A percentile compares a stretch with the other conserved stretches of the same genome.
Conservation (phyloP, 92 coral and sea anemone genomes). For the Porites rus region DNA sequence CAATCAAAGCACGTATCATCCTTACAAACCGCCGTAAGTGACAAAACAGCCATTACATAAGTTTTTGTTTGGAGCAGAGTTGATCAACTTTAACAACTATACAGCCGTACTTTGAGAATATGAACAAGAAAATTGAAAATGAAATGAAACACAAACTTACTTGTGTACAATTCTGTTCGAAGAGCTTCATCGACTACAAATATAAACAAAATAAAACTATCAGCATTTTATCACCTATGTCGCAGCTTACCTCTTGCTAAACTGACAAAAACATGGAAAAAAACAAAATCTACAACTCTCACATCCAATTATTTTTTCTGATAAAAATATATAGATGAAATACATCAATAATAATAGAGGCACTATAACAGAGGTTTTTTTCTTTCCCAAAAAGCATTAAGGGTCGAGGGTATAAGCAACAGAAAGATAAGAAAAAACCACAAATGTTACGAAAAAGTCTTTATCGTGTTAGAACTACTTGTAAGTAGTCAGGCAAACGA, state of each 20-base stretch:
- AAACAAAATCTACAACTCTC: too few species aligned
- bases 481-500: too few species aligned
- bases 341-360: too few species aligned
- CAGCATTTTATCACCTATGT: neutral
- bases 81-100: neutral
- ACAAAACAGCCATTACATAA: neutral
- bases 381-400: too few species aligned
- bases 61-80: neutral
- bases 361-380: too few species aligned
- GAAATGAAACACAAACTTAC: conserved; percentile 55
- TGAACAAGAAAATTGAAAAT: neutral
- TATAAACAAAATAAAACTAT: neutral
- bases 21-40: neutral
- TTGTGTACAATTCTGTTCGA: conserved; percentile 80
- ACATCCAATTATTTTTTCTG: too few species aligned
- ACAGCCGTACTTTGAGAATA: too few species aligned
- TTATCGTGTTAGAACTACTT: too few species aligned
- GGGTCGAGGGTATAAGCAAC: too few species aligned
- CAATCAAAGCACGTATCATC: neutral
- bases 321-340: too few species aligned
- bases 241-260: neutral
- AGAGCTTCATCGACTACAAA: conserved; percentile 77
- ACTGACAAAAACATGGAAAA: neutral
- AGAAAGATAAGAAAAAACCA: too few species aligned
- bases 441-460: too few species aligned